Evolutionary conservation across 2,797 vertebrate genomes (phyloP).

Genomic region (Neoniphon sammara): DNA sequence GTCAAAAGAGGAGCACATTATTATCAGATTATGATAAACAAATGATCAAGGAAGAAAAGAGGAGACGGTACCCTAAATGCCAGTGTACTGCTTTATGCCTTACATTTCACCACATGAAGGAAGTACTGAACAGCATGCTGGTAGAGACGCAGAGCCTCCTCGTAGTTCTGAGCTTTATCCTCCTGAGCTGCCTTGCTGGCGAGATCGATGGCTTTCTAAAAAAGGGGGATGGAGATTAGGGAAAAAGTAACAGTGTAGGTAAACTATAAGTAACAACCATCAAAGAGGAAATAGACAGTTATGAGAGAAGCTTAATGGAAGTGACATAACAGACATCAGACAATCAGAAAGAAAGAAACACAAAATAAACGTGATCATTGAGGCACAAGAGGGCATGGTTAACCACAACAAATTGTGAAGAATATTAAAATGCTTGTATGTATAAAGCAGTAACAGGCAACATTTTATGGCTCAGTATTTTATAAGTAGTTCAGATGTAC

Average conservation of each 20-base stretch:
- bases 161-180: constrained; percentile 96
- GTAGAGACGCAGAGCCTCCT: constrained; percentile 93
- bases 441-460: not conserved
- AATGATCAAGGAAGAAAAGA: not conserved
- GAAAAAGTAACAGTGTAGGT: not conserved
- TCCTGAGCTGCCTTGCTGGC: constrained; percentile 95
- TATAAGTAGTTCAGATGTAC: too few species aligned
- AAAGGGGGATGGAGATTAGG: constrained; percentile 19
- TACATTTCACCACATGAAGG: constrained; percentile 97
- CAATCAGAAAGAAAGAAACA: not conserved
- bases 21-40: constrained; percentile 7
- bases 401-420: not conserved
- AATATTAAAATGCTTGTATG: not conserved
- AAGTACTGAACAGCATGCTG: constrained; percentile 97
- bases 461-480: too few species aligned
- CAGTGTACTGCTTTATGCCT: constrained; percentile 57
- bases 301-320: not conserved
- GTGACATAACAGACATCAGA: not conserved
- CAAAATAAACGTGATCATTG: not conserved
- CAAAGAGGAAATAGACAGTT: not conserved
- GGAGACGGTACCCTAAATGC: not conserved
- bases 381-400: not conserved
- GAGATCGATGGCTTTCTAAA: constrained; percentile 97
- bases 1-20: not conserved
- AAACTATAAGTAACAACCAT: not conserved